Evolutionary conservation across 2,888 invertebrate species (phyloP), one percentile per base, ranked within the genome.

Genomic region (Agrochola lota): DNA sequence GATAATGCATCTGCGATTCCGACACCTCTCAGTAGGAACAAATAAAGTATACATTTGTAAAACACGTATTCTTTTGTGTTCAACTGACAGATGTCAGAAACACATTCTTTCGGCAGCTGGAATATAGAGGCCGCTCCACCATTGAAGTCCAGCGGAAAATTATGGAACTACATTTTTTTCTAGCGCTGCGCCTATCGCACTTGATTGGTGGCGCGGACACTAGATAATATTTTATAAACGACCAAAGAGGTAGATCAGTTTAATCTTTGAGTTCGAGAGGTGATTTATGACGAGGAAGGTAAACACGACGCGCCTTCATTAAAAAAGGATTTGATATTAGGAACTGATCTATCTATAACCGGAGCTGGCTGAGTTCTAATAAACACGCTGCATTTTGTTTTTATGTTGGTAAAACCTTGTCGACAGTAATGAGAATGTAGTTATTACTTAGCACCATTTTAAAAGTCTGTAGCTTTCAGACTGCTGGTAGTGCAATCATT

Each of bases 281-380:
- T 71, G 81, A 80, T 80, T 80, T 71, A 83, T 74, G 59, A 70
- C 69, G 60, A 57, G 40, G 59, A 46, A 76, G 73, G 73, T 71
- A 76, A 77, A 74, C 71, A 66, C 62, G 73, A 72, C 57, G 75
- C 59, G 81, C 49, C 52, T 43, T 82, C 77, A 82, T 80, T 68
- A 82, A 80, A 81, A 81, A 77, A 77, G 80, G 80, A 81, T 81
- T 82, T 72, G 59, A 66, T 78, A 66, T 81, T 68, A 62, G 55
- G 67, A 70, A 83, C 70, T 73, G 57, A 74, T 62, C 30, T 35
- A 17, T 3, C 55, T 49, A n/a, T 71, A 71, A 55, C 46, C 49
- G 57, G 71, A 30, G 71, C 60, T 60, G 52, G 3, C 49, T 8
- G 23, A 46, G 62, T 55, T 68, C 12, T 68, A 49, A 40, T 46